Evolutionary conservation across 2,113 vertebrate species (phyloP).

Genomic region (Oncorhynchus clarkii): DNA sequence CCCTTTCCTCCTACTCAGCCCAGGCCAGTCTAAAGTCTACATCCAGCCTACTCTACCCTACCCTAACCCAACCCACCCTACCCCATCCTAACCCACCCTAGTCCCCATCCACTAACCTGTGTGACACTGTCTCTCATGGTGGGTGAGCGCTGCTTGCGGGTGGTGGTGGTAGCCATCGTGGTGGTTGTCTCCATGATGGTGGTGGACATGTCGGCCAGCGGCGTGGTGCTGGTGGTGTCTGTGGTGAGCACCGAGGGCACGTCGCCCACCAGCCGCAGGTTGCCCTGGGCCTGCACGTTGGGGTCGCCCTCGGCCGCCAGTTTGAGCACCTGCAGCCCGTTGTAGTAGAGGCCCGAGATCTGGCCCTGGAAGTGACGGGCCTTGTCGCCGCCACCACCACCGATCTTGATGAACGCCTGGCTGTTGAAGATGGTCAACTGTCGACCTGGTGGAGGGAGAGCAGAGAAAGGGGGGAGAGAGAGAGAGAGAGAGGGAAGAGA

Average conservation of each 20-base stretch:
- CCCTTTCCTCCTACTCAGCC: neutral
- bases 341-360: conserved; percentile 93
- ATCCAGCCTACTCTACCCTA: neutral
- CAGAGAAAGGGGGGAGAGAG: neutral
- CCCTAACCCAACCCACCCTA: neutral
- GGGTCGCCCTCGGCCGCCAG: conserved; percentile 90
- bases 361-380: conserved; percentile 93
- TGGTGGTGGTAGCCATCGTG: conserved; percentile 92
- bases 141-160: conserved; percentile 86
- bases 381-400: conserved; percentile 85
- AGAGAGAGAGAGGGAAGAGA: neutral
- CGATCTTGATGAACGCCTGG: conserved; percentile 90
- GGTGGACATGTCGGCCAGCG: conserved; percentile 90
- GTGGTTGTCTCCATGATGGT: conserved; percentile 95
- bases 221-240: conserved; percentile 87
- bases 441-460: conserved; percentile 73
- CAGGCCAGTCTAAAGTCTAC: neutral
- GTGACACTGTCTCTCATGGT: conserved; percentile 90
- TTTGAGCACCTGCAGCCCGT: conserved; percentile 90
- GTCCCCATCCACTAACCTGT: conserved; percentile 74
- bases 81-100: too few relatives aligned
- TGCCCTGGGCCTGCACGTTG: conserved; percentile 86
- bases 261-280: conserved; percentile 89
- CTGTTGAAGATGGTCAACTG: conserved; percentile 97
- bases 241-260: conserved; percentile 87